These are phyloP conservation scores for Hyles lineata DNA, from an alignment of 2,888 invertebrate genomes.

Conservation along the genomic window DNA sequence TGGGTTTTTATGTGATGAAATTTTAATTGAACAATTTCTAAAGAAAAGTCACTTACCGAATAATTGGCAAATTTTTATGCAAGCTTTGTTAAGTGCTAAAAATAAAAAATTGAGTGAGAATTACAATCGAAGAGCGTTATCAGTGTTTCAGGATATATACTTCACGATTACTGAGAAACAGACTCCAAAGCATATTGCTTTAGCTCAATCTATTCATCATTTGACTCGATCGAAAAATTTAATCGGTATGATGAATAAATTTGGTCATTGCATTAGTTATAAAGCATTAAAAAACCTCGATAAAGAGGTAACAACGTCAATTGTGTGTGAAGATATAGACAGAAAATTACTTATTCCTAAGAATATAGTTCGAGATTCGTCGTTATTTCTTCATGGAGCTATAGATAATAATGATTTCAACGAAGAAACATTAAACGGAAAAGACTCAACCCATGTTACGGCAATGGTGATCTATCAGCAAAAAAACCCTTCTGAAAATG, in stretches of 20 bases:
- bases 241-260: constrained; percentile 30
- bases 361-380: constrained; percentile 32
- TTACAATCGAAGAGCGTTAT: background rate
- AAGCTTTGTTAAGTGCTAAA: background rate
- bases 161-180: constrained; percentile 31
- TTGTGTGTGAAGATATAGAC: constrained; percentile 26
- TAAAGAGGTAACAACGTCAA: constrained; percentile 31
- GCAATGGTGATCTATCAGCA: constrained; percentile 28
- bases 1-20: constrained; percentile 27
- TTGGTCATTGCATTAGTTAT: constrained; percentile 30
- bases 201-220: constrained; percentile 34
- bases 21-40: background rate
- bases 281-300: constrained; percentile 33
- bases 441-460: background rate
- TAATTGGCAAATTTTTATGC: background rate
- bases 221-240: constrained; percentile 33
- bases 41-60: background rate
- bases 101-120: background rate
- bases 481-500: constrained; percentile 24
- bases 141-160: constrained; percentile 13
- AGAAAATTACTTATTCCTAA: constrained; percentile 31
- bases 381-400: constrained; percentile 28
- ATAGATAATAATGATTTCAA: background rate
- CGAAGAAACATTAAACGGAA: background rate
- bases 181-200: constrained; percentile 34